These are phyloP conservation scores for Steinernema hermaphroditum DNA, from an alignment of 2,888 invertebrate genomes.

Conservation along the genomic window DNA sequence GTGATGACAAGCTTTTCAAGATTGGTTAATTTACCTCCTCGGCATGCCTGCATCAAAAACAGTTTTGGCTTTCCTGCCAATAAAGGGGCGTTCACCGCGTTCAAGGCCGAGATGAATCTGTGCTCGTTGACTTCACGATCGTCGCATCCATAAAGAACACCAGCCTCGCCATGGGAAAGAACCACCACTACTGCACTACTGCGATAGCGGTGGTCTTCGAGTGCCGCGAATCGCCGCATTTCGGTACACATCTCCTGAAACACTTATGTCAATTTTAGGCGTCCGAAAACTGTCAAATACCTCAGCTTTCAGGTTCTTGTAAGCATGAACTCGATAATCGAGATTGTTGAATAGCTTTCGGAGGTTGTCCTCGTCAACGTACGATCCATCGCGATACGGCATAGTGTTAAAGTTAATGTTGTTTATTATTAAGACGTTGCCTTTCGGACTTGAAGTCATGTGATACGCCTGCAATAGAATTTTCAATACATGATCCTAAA, in stretches of 20 bases:
- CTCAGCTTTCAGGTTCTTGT: constrained; percentile 10
- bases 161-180: constrained; percentile 3
- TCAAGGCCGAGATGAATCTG: background rate
- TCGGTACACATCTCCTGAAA: background rate
- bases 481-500: too few relatives aligned
- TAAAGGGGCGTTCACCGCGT: constrained; percentile 5
- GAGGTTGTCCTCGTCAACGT: background rate
- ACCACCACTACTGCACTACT: constrained; percentile 14
- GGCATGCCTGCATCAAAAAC: constrained; percentile 21
- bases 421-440: constrained; percentile 19
- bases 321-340: constrained; percentile 3
- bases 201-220: constrained; percentile 18
- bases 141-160: constrained; percentile 6
- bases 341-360: constrained; percentile 2
- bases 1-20: background rate
- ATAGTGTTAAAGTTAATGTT: constrained; percentile 18
- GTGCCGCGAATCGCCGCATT: background rate
- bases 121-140: constrained; percentile 4
- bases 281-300: background rate
- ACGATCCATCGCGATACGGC: constrained; percentile 23
- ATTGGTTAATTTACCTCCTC: background rate
- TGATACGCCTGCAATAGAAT: constrained; percentile 9
- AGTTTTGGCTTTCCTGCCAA: constrained; percentile 18
- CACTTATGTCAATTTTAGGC: too few relatives aligned
- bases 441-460: constrained; percentile 21